Percentiles rank a stretch among this genome's conserved stretches.
These are phyloP conservation scores for Sphaerophoria rueppellii DNA, from an alignment of 2,888 invertebrate genomes.

Conservation along the genomic window DNA sequence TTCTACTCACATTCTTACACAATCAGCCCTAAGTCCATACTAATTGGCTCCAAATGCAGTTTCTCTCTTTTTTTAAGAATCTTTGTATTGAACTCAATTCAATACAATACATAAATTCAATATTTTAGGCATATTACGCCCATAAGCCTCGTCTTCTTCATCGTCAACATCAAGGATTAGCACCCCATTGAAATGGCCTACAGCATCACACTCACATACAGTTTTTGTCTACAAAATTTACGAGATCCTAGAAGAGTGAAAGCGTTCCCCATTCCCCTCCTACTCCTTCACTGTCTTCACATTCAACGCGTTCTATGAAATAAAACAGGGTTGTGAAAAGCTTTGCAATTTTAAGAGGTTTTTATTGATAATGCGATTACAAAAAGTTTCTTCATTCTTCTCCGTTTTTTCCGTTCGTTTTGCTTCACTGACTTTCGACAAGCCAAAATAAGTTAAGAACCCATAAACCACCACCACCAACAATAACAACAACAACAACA, in stretches of 20 bases:
- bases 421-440: slow-evolving; percentile 25
- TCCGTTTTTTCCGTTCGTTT: neutral
- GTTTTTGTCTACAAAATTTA: too few relatives aligned
- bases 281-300: neutral
- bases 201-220: too few relatives aligned
- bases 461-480: neutral
- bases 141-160: neutral
- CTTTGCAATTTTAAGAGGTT: slow-evolving; percentile 71
- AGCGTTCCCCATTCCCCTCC: neutral
- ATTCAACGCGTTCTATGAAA: neutral
- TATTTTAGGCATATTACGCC: neutral
- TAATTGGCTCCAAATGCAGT: too few relatives aligned
- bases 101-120: neutral
- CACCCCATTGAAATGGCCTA: slow-evolving; percentile 12
- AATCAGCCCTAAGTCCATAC: too few relatives aligned
- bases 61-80: too few relatives aligned
- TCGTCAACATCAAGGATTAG: slow-evolving; percentile 21
- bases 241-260: neutral
- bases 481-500: slow-evolving; percentile 39
- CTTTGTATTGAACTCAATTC: neutral
- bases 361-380: slow-evolving; percentile 67
- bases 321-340: slow-evolving; percentile 57
- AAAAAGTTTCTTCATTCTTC: slow-evolving; percentile 52
- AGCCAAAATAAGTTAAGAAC: slow-evolving; percentile 64
- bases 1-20: too few relatives aligned